Evolutionary conservation across 2,797 vertebrate species (phyloP).

Genomic region (Nothura maculosa): DNA sequence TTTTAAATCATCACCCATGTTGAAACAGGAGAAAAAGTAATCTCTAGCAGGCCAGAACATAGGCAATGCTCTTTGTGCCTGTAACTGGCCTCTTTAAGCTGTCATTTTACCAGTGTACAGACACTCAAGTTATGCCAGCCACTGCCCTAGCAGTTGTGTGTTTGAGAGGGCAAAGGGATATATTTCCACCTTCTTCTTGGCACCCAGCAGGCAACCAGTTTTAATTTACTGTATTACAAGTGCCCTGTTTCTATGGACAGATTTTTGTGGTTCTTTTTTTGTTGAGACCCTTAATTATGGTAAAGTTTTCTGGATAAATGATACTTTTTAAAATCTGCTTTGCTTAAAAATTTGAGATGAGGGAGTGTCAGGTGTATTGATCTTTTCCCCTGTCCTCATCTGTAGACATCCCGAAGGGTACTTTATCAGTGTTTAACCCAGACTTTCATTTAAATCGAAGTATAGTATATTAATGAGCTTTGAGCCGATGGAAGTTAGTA

Average conservation of each 20-base stretch:
- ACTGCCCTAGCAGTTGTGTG: not conserved
- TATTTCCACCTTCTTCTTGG: not conserved
- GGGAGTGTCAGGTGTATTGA: not conserved
- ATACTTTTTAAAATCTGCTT: not conserved
- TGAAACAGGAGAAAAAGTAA: not conserved
- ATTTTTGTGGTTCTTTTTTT: not conserved
- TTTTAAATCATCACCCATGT: not conserved
- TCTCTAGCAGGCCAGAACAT: not conserved
- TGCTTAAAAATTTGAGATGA: not conserved
- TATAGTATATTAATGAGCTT: not conserved
- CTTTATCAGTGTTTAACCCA: not conserved
- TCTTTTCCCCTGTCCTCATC: not conserved
- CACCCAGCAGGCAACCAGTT: not conserved
- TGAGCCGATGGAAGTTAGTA: not conserved
- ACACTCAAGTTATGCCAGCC: not conserved
- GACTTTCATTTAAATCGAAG: not conserved
- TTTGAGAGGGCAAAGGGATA: not conserved
- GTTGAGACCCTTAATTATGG: not conserved
- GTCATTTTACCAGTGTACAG: not conserved
- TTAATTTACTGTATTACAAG: not conserved
- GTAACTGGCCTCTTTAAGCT: not conserved
- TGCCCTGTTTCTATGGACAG: not conserved
- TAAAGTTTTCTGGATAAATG: not conserved
- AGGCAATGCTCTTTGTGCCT: not conserved
- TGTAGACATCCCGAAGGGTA: not conserved